These are phyloP conservation scores for Anhinga rufa DNA, from an alignment of 2,113 vertebrate genomes.

Conservation along the genomic window DNA sequence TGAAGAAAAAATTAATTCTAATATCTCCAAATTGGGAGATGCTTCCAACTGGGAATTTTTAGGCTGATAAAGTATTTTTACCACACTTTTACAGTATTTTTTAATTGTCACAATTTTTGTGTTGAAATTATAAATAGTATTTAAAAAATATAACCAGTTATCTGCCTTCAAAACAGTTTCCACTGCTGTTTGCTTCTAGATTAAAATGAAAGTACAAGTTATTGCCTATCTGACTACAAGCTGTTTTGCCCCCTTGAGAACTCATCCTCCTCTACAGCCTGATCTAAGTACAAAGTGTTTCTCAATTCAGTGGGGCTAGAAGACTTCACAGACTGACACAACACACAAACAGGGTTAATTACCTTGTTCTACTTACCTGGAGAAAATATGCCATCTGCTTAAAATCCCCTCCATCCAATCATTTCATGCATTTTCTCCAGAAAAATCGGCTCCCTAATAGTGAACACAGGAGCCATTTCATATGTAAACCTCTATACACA, in stretches of 20 bases:
- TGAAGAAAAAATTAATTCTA: neutral
- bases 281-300: neutral
- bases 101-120: neutral
- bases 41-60: neutral
- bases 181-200: neutral
- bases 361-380: conserved; percentile 38
- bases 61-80: neutral
- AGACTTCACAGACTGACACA: neutral
- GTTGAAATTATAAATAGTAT: neutral
- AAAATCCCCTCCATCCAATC: conserved; percentile 61
- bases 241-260: neutral
- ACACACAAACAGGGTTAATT: neutral
- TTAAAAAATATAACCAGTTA: rapidly evolving
- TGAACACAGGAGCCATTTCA: conserved; percentile 73
- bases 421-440: conserved; percentile 75
- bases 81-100: neutral
- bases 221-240: neutral
- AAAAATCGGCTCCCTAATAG: conserved; percentile 69
- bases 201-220: neutral
- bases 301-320: neutral
- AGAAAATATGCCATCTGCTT: conserved; percentile 74
- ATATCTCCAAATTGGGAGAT: neutral
- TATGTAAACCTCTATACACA: conserved; percentile 66
- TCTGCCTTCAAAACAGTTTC: neutral
- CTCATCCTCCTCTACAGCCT: neutral